Base-by-base conservation (phyloP, 2,113 vertebrate species). In the Tretioscincus oriximinensis region DNA sequence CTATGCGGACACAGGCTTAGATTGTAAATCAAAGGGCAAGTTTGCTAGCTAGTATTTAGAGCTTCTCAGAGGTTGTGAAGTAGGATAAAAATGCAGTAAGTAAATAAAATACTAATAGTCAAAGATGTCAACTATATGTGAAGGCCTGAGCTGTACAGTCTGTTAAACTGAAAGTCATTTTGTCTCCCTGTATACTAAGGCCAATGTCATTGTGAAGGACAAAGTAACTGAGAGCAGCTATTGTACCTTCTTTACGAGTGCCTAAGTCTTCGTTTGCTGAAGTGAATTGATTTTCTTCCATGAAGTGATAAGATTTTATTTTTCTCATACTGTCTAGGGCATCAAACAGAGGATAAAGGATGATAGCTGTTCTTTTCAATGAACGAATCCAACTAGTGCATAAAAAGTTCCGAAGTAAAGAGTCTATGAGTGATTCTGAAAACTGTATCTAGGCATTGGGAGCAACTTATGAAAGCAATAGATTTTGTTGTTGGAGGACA, bases 401-500 rank as follows among this genome's bases (percentile, higher is more conserved):
- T 7, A 51, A 20, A 67, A 54, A 67, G 11, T 3, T 31, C 1
- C 8, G 20, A 26, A 78, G 51, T 45, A 9, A 68, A 76, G 9
- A 4, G 16, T 31, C 5, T 61, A 3, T n/a, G 22, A 73, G 60
- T 2, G 24, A 10, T 61, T 29, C 51, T 69, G 58, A 45, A 79
- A 31, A n/a, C 54, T 16, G 35, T 65, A 29, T 20, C 54, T 63
- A 47, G 29, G 26, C 29, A n/a, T 7, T 81, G 20, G 35, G 31
- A 28, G 12, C n/a, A 70, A 65, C 77, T 10, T 75, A 8, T 77
- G 84, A 10, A 75, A 84, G 78, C 41, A 67, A 29, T 47, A 77
- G 7, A 81, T 88, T 47, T 29, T 28, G 29, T 45, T 58, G 22
- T 61, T 73, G 84, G 69, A 68, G 20, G 6, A 2, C 71, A 22